Evolutionary conservation across 1,140 invertebrate genomes (phyloP), one percentile per base, ranked within the genome.

Genomic region (Aphis craccivora): DNA sequence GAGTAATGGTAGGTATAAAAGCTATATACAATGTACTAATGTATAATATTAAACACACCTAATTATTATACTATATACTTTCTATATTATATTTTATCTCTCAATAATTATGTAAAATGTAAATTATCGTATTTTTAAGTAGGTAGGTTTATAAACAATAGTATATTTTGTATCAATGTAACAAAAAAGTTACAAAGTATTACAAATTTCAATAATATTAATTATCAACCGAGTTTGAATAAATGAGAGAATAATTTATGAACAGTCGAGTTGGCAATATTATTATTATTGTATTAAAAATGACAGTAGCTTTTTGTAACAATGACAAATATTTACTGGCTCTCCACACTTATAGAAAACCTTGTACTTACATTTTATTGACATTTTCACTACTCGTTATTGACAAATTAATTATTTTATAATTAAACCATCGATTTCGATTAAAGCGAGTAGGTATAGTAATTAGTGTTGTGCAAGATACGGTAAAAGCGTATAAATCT

Each of bases 331-430:
- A 35, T 76, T 76, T 18, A 76, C 14, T 35, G 5, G n/a, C n/a
- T 76, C 6, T n/a, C 60, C 60, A 76, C n/a, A 76, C n/a, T 76
- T 18, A n/a, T n/a, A n/a, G 14, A 76, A 76, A 76, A 18, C 60
- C 60, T 76, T n/a, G 30, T 4, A 18, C n/a, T 67, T 67, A 14
- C n/a, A n/a, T 76, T 76, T 67, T 20, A n/a, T 76, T 76, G 4
- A 76, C 4, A n/a, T 76, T 76, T 76, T 76, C n/a, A 76, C 30
- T 76, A 76, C n/a, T n/a, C 4, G 60, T 4, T 76, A 76, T 76
- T 76, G 60, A 18, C 60, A 35, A 76, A 76, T n/a, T 76, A n/a
- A 76, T 76, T 76, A 76, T 76, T 76, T 76, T 76, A 76, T 76
- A 76, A 76, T 76, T 76, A 76, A 76, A 76, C 60, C 60, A 76